Conservation (phyloP, 2,888 invertebrate species). For the Coleophora deauratella region DNA sequence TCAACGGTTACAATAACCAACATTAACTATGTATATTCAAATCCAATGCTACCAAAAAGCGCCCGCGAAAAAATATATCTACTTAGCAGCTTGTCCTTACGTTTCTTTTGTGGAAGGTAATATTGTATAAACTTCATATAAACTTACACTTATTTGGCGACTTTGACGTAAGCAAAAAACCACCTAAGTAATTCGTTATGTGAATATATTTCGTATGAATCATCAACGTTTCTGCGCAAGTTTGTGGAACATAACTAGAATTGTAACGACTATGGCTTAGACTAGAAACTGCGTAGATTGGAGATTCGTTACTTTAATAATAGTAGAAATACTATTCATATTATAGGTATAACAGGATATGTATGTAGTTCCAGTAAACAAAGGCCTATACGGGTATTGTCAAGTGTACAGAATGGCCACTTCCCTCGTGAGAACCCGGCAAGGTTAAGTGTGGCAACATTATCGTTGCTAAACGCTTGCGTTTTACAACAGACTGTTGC, state of each 20-base stretch:
- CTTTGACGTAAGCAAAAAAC: background rate
- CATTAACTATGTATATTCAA: too few relatives aligned
- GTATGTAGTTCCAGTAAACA: conserved; percentile 55
- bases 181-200: too few relatives aligned
- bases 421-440: conserved; percentile 73
- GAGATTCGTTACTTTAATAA: conserved; percentile 32
- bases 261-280: background rate
- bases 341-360: conserved; percentile 60
- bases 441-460: conserved; percentile 72
- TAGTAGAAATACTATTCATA: conserved; percentile 8
- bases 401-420: conserved; percentile 72
- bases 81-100: too few relatives aligned
- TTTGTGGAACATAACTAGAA: background rate
- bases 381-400: conserved; percentile 70
- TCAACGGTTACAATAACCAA: too few relatives aligned
- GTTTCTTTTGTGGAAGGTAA: conserved; percentile 13
- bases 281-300: background rate
- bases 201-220: background rate
- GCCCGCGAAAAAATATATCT: too few relatives aligned
- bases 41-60: too few relatives aligned
- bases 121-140: too few relatives aligned
- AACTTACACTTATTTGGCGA: too few relatives aligned
- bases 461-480: conserved; percentile 71
- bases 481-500: conserved; percentile 68
- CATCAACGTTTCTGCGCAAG: background rate